phyloP scores from a whole-genome alignment of 2,888 invertebrate species.

The Agrotis ipsilon region DNA sequence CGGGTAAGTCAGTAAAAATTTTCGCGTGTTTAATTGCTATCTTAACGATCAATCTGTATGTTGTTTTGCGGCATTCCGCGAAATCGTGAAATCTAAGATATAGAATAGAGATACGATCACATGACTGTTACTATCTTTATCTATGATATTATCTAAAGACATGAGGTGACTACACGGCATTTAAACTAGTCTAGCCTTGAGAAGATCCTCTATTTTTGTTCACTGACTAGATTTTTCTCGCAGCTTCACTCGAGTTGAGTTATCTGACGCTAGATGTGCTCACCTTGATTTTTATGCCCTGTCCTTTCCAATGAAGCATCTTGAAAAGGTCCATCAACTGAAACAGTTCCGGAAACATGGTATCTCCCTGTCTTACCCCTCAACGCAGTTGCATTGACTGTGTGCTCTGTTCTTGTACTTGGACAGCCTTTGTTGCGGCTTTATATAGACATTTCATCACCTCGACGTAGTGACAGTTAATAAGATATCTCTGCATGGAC shows the following conservation, averaged over 20 bases:
- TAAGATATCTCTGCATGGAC: no score
- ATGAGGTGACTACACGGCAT: slow-evolving; percentile 6
- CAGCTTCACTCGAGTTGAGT: not conserved
- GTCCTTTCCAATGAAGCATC: no score
- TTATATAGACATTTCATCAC: no score
- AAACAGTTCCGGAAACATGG: no score
- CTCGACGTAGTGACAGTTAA: no score
- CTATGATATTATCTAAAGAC: slow-evolving; percentile 18
- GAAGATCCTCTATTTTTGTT: not conserved
- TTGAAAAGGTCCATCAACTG: no score
- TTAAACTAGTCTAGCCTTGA: slow-evolving; percentile 4
- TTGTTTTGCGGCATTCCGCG: slow-evolving; percentile 22
- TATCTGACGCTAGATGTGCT: no score
- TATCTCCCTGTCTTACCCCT: no score
- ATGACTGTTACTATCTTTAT: slow-evolving; percentile 28
- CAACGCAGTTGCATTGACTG: no score
- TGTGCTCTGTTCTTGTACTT: no score
- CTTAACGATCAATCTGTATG: slow-evolving; percentile 20
- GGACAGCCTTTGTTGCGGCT: no score
- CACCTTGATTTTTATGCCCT: no score
- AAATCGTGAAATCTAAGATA: slow-evolving; percentile 27
- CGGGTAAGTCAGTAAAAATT: slow-evolving; percentile 14
- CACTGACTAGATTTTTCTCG: not conserved
- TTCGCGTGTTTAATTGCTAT: slow-evolving; percentile 20
- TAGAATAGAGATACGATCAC: slow-evolving; percentile 17